phyloP scores from a whole-genome alignment of 2,797 vertebrate genomes.

The Rhodeus uyekii region DNA sequence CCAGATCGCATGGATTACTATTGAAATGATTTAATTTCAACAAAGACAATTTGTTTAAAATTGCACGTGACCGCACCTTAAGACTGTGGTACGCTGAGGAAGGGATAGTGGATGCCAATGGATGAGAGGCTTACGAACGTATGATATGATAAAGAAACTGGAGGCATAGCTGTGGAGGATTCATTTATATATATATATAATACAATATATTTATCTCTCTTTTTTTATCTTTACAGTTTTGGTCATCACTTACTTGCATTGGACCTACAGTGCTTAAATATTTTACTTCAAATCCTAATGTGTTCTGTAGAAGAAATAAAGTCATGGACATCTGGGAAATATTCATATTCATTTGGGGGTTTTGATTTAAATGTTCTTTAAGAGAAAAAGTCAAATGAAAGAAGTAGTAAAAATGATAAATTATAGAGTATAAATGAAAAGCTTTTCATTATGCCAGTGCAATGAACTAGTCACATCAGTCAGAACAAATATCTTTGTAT shows the following conservation, averaged over 20 bases:
- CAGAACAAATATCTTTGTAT: conserved; percentile 40
- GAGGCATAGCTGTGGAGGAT: background rate
- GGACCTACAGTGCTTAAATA: background rate
- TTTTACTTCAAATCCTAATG: background rate
- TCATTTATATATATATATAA: too few relatives aligned
- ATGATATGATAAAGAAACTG: background rate
- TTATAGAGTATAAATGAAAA: background rate
- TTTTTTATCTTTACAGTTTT: background rate
- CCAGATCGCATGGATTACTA: background rate
- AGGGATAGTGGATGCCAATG: background rate
- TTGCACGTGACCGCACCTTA: background rate
- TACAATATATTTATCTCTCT: too few relatives aligned
- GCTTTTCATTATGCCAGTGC: background rate
- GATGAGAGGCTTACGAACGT: background rate
- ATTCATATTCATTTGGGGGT: background rate
- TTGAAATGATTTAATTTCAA: background rate
- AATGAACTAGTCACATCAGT: conserved; percentile 33
- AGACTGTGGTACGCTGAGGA: background rate
- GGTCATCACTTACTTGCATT: background rate
- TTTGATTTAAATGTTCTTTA: too few relatives aligned
- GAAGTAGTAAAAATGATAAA: background rate
- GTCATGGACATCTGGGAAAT: background rate
- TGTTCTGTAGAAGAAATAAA: background rate
- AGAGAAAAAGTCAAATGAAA: background rate
- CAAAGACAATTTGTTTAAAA: background rate